A percentile compares a stretch with the other conserved stretches of the same genome.
phyloP scores from a whole-genome alignment of 2,888 invertebrate genomes.

The Lasioglossum calceatum region DNA sequence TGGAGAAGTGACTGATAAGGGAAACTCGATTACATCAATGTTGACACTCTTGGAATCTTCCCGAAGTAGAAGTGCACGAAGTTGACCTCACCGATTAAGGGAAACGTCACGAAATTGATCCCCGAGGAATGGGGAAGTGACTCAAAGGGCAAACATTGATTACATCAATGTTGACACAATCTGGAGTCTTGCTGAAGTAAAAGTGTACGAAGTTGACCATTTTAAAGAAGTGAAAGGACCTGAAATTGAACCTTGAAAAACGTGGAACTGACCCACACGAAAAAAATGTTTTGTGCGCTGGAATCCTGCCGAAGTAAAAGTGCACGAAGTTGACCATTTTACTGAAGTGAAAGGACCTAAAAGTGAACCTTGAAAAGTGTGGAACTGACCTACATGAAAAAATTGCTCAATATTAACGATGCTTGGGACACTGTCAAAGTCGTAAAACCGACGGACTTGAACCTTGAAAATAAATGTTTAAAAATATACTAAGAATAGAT shows the following conservation, averaged over 20 bases:
- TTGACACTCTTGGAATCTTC: neutral
- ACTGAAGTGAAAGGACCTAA: neutral
- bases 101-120: neutral
- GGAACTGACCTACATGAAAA: neutral
- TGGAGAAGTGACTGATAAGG: no score
- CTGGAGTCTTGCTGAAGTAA: neutral
- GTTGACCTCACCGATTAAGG: neutral
- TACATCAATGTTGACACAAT: neutral
- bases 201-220: neutral
- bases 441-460: neutral
- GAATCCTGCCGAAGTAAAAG: neutral
- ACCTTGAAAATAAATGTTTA: neutral
- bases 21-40: neutral
- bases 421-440: neutral
- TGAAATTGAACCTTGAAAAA: neutral
- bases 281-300: neutral
- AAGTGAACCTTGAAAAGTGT: neutral
- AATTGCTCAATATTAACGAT: neutral
- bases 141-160: neutral
- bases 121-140: neutral
- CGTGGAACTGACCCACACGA: neutral
- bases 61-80: neutral
- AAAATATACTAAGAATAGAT: neutral
- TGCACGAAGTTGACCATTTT: neutral
- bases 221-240: neutral